phyloP scores from a whole-genome alignment of 1,140 invertebrate species.

The Pseudachorutes palmiensis region DNA sequence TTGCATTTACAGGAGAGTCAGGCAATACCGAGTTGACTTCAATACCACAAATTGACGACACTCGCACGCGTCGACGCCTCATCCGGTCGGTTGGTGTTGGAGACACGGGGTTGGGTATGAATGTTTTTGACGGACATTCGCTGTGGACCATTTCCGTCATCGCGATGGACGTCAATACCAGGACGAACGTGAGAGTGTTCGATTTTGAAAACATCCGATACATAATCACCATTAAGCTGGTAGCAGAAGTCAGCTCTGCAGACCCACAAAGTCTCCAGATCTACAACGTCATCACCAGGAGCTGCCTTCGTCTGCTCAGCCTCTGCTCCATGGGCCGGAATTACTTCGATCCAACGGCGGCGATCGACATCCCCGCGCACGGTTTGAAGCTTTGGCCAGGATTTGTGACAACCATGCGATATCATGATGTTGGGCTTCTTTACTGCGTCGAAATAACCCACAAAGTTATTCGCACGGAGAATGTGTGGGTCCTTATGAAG shows the following conservation, averaged over 20 bases:
- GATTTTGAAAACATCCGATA: too few species aligned
- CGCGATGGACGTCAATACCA: too few species aligned
- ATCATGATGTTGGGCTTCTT: constrained; percentile 61
- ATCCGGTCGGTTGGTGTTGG: too few species aligned
- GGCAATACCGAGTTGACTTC: too few species aligned
- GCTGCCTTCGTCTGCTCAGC: constrained; percentile 37
- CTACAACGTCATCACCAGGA: constrained; percentile 37
- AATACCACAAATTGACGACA: too few species aligned
- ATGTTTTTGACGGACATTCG: too few species aligned
- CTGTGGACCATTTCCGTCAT: too few species aligned
- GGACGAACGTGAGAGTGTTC: too few species aligned
- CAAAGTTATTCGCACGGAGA: constrained; percentile 23
- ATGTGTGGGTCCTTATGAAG: constrained; percentile 19
- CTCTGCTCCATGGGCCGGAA: constrained; percentile 55
- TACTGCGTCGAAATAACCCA: constrained; percentile 48
- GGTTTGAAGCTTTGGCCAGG: constrained; percentile 63
- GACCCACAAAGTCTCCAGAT: constrained; percentile 36
- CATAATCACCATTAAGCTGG: constrained; percentile 31
- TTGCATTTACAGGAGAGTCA: too few species aligned
- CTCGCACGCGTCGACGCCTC: too few species aligned
- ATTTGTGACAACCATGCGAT: constrained; percentile 64
- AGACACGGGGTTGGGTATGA: too few species aligned
- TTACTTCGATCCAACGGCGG: constrained; percentile 58
- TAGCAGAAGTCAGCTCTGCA: constrained; percentile 21
- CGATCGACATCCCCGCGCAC: neutral